Conservation (phyloP, 2,797 vertebrate genomes). For the Distichodus sexfasciatus region DNA sequence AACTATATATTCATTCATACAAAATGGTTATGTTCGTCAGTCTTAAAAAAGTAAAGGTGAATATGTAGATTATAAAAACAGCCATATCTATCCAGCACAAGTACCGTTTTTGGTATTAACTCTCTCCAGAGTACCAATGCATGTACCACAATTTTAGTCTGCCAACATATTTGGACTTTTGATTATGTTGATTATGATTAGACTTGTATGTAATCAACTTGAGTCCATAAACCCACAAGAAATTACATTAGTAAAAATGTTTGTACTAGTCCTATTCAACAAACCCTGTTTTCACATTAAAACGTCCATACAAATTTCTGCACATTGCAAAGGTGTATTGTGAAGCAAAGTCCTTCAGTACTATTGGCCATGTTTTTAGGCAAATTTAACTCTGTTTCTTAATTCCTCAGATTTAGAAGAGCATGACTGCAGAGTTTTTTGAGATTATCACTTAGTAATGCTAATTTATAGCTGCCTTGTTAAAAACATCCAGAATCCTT, state of each 20-base stretch:
- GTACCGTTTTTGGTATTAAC: slow-evolving; percentile 42
- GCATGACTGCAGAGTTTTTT: slow-evolving; percentile 12
- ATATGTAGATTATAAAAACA: slow-evolving; percentile 31
- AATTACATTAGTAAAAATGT: slow-evolving; percentile 7
- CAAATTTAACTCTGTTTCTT: neutral
- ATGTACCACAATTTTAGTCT: slow-evolving; percentile 22
- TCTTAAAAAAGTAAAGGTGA: slow-evolving; percentile 38
- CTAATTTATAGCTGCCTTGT: slow-evolving; percentile 32
- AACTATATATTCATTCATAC: slow-evolving; percentile 52
- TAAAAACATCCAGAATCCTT: slow-evolving; percentile 13
- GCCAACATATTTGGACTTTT: slow-evolving; percentile 8
- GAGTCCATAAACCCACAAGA: slow-evolving; percentile 9
- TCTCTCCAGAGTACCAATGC: slow-evolving; percentile 26
- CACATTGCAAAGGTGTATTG: slow-evolving; percentile 11
- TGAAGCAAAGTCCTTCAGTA: slow-evolving; percentile 22
- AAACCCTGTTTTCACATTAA: slow-evolving; percentile 41
- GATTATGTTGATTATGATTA: slow-evolving; percentile 12
- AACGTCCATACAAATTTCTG: slow-evolving; percentile 12
- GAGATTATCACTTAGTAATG: slow-evolving; percentile 24
- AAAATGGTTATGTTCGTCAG: slow-evolving; percentile 41
- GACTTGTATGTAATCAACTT: neutral
- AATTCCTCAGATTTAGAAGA: neutral
- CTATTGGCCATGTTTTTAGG: slow-evolving; percentile 1
- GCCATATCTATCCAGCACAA: slow-evolving; percentile 32
- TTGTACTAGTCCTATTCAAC: neutral